Conservation (phyloP, 2,113 vertebrate species). For the Hydrolagus affinis region DNA sequence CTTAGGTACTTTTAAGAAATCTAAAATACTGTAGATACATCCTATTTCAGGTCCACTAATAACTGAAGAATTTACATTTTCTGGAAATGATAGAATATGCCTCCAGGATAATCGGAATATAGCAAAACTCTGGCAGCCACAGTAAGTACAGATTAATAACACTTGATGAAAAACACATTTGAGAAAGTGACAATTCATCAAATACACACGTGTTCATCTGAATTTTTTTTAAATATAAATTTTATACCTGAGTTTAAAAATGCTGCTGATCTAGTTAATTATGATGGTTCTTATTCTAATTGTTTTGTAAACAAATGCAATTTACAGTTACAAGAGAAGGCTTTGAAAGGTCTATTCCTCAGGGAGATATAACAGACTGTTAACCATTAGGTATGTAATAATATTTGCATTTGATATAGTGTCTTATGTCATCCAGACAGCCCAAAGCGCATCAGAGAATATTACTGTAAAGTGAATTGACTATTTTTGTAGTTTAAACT, state of each 20-base stretch:
- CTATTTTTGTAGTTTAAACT: neutral
- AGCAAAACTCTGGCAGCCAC: neutral
- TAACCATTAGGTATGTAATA: too few species aligned
- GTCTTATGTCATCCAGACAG: too few species aligned
- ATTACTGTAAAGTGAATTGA: neutral
- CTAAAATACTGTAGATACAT: neutral
- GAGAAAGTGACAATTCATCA: neutral
- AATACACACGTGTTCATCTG: neutral
- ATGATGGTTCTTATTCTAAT: too few species aligned
- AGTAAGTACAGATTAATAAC: neutral
- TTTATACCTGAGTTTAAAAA: neutral
- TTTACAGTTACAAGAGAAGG: neutral
- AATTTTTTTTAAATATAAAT: neutral
- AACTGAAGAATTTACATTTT: constrained; percentile 14
- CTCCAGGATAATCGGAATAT: neutral
- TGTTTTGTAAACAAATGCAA: neutral
- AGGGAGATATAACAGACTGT: too few species aligned
- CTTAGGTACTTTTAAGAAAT: neutral
- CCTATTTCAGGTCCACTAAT: neutral
- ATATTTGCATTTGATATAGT: too few species aligned
- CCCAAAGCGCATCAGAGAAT: too few species aligned
- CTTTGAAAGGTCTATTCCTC: too few species aligned
- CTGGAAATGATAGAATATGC: neutral
- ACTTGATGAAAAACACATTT: neutral
- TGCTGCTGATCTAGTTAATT: neutral